phyloP scores from a whole-genome alignment of 92 coral and sea anemone species.

The Paramuricea clavata region DNA sequence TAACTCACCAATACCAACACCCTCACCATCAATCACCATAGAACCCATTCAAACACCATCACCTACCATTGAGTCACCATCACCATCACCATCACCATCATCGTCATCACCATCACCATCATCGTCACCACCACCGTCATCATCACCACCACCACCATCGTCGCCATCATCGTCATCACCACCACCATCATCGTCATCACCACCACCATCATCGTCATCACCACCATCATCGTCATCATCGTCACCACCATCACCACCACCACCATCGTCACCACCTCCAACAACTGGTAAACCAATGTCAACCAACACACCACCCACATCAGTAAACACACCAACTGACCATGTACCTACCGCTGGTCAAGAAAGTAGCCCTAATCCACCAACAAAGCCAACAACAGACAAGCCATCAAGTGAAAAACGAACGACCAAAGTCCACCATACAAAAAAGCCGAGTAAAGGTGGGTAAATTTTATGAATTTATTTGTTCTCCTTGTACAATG shows the following conservation, averaged over 20 bases:
- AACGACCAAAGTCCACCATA: not conserved
- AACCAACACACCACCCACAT: not conserved
- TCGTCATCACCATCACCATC: not conserved
- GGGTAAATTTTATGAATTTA: not conserved
- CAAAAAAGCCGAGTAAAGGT: not conserved
- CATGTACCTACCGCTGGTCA: not conserved
- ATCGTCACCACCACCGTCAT: not conserved
- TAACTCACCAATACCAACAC: not conserved
- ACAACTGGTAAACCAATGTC: not conserved
- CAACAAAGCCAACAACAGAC: not conserved
- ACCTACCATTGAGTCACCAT: not conserved
- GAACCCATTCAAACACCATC: not conserved
- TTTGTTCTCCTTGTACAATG: too few relatives aligned
- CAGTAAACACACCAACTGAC: not conserved
- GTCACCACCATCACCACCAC: not conserved
- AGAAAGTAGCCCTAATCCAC: not conserved
- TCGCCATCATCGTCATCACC: not conserved
- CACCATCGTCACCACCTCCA: not conserved
- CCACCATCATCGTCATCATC: not conserved
- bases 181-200: not conserved
- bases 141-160: not conserved
- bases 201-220: not conserved
- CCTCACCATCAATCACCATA: not conserved
- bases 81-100: not conserved
- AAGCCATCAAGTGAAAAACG: conserved; percentile 1